phyloP scores from a whole-genome alignment of 2,113 vertebrate species.

The Corvus hawaiiensis region DNA sequence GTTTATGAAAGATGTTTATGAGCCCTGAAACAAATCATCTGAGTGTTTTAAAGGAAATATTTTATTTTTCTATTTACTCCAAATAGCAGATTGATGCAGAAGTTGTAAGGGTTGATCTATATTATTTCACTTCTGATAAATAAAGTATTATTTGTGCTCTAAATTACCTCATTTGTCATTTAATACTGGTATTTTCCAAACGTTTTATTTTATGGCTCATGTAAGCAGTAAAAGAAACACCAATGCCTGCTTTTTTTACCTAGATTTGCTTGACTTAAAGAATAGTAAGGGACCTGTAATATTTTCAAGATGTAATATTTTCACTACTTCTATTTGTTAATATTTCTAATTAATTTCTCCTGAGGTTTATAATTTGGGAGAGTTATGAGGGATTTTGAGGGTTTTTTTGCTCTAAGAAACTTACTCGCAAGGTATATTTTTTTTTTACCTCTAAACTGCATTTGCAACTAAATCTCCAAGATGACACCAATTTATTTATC shows the following conservation, averaged over 20 bases:
- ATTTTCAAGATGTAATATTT: not conserved
- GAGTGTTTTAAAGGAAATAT: not conserved
- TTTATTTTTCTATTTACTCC: conserved; percentile 13
- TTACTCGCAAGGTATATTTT: not conserved
- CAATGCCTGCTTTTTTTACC: not conserved
- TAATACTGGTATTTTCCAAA: not conserved
- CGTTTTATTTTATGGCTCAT: not conserved
- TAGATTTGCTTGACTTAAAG: not conserved
- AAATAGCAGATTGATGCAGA: not conserved
- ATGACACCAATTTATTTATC: not conserved
- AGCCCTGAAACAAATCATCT: not conserved
- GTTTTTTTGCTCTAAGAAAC: not conserved
- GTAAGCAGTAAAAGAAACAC: not conserved
- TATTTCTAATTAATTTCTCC: not conserved
- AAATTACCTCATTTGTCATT: conserved; percentile 8
- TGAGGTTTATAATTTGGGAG: not conserved
- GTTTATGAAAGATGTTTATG: conserved; percentile 17
- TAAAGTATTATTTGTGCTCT: not conserved
- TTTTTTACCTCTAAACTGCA: not conserved
- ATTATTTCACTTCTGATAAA: conserved; percentile 7
- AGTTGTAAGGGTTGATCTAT: not conserved
- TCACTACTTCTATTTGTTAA: not conserved
- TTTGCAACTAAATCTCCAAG: not conserved
- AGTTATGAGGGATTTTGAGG: fast-evolving
- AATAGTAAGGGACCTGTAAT: not conserved